A percentile compares a stretch with the other conserved stretches of the same genome.
phyloP scores from a whole-genome alignment of 2,113 vertebrate genomes.

The Turnix velox region DNA sequence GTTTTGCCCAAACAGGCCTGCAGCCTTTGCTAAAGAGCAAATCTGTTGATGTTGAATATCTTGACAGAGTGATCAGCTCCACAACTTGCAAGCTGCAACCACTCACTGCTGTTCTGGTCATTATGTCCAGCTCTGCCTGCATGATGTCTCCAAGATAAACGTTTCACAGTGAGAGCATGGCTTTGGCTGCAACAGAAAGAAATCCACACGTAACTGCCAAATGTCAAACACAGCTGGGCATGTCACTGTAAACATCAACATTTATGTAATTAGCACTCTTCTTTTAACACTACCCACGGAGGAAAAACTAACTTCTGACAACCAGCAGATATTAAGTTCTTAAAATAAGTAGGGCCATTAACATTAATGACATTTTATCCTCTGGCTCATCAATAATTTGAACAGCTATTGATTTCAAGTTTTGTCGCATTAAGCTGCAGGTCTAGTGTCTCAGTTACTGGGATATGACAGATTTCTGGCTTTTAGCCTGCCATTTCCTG shows the following conservation, averaged over 20 bases:
- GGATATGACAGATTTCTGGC: slow-evolving; percentile 23
- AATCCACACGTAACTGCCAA: slow-evolving; percentile 41
- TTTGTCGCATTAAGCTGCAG: slow-evolving; percentile 38
- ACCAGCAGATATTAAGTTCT: slow-evolving; percentile 54
- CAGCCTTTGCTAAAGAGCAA: slow-evolving; percentile 47
- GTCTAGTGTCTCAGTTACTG: slow-evolving; percentile 21
- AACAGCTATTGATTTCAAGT: slow-evolving; percentile 54
- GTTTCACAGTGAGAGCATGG: slow-evolving; percentile 88
- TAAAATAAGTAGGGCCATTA: slow-evolving; percentile 49
- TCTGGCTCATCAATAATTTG: slow-evolving; percentile 61
- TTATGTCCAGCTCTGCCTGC: slow-evolving; percentile 72
- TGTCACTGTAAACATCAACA: slow-evolving; percentile 33
- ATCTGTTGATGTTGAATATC: slow-evolving; percentile 85
- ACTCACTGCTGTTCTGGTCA: slow-evolving; percentile 68
- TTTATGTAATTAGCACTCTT: slow-evolving; percentile 53
- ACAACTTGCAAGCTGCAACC: slow-evolving; percentile 90
- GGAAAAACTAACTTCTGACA: slow-evolving; percentile 45
- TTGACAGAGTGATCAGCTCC: slow-evolving; percentile 89
- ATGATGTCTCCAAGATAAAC: slow-evolving; percentile 85
- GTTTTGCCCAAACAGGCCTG: neutral
- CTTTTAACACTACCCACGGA: slow-evolving; percentile 18
- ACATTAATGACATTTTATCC: slow-evolving; percentile 57
- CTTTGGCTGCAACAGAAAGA: slow-evolving; percentile 80
- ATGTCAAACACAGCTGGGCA: slow-evolving; percentile 51
- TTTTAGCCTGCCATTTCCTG: neutral